Evolutionary conservation across 2,888 invertebrate genomes (phyloP).

Genomic region (Aphidius colemani): DNA sequence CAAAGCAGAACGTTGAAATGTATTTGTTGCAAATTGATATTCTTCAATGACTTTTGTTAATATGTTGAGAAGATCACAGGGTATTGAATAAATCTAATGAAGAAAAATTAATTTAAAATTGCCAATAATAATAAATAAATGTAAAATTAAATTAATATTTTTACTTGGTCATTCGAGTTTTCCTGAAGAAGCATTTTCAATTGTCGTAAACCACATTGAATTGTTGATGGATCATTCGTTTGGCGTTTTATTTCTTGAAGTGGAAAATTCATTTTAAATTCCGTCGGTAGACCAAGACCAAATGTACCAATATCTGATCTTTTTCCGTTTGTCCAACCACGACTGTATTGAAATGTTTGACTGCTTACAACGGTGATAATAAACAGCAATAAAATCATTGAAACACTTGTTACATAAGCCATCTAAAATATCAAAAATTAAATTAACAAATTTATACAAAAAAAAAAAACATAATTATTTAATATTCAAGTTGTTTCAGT

Average conservation of each 20-base stretch:
- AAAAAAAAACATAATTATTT: background rate
- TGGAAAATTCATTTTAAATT: conserved; percentile 20
- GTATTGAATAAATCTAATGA: conserved; percentile 38
- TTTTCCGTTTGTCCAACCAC: conserved; percentile 79
- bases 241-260: conserved; percentile 16
- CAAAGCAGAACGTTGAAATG: background rate
- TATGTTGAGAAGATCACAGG: conserved; percentile 38
- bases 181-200: conserved; percentile 63
- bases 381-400: conserved; percentile 50
- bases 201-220: conserved; percentile 63
- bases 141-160: conserved; percentile 9
- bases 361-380: conserved; percentile 62
- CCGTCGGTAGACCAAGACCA: conserved; percentile 10
- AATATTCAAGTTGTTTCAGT: background rate
- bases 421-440: conserved; percentile 12
- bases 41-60: conserved; percentile 22
- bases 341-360: conserved; percentile 79
- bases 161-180: conserved; percentile 62
- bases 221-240: conserved; percentile 31
- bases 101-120: conserved; percentile 3
- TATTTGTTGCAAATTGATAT: conserved; percentile 10
- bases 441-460: conserved; percentile 1
- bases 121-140: background rate
- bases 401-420: conserved; percentile 26
- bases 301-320: conserved; percentile 48